Evolutionary conservation across 2,797 vertebrate genomes (phyloP).

Genomic region (Telmatherina bonti): DNA sequence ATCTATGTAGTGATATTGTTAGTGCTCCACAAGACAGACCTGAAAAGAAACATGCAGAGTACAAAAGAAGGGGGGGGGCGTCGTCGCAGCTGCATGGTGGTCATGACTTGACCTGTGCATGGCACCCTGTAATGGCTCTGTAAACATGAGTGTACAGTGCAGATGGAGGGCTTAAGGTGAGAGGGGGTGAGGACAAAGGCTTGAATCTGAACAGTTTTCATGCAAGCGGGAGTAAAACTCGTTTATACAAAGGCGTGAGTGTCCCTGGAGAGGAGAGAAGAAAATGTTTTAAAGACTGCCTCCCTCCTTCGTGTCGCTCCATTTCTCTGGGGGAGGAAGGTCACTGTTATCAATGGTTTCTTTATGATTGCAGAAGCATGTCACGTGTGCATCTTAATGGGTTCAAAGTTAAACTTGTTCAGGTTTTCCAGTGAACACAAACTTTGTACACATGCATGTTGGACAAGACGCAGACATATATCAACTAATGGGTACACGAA

Average conservation of each 20-base stretch:
- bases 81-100: constrained; percentile 64
- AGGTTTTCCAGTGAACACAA: constrained; percentile 37
- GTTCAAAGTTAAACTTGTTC: constrained; percentile 66
- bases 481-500: not conserved
- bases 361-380: constrained; percentile 61
- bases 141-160: constrained; percentile 53
- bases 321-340: constrained; percentile 54
- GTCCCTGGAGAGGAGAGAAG: constrained; percentile 22
- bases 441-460: constrained; percentile 41
- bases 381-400: constrained; percentile 57
- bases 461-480: not conserved
- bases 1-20: constrained; percentile 47
- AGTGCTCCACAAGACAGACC: constrained; percentile 40
- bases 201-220: constrained; percentile 42
- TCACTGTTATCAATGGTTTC: constrained; percentile 72
- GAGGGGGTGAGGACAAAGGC: constrained; percentile 40
- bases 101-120: constrained; percentile 60
- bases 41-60: constrained; percentile 42
- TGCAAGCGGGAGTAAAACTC: constrained; percentile 35
- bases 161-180: constrained; percentile 42
- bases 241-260: constrained; percentile 61
- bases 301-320: constrained; percentile 28
- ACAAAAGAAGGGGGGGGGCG: constrained; percentile 1
- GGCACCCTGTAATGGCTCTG: constrained; percentile 61
- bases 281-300: constrained; percentile 56